Evolutionary conservation across 2,888 invertebrate genomes (phyloP), one percentile per base, ranked within the genome.

Genomic region (Callosobruchus maculatus): DNA sequence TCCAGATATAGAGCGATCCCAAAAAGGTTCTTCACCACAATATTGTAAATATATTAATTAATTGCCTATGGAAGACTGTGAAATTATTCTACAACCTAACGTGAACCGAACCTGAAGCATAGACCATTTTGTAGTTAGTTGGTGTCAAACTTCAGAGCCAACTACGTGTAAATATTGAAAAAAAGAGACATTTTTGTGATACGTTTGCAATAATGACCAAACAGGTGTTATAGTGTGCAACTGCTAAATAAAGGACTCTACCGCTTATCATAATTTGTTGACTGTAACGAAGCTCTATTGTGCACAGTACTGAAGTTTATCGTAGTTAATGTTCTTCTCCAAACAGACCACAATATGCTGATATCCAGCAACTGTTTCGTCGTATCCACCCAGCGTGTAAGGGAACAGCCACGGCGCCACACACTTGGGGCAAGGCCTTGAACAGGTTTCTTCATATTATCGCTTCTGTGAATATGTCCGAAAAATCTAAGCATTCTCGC

Each of bases 141-240:
- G 49, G 49, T n/a, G n/a, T 49, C 71, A 13, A 21, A 71, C 26
- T 71, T 21, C 71, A 20, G 49, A 21, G 22, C 70, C 22, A 20
- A 67, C 4, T 26, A 71, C 73, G 76, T 80, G 78, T 80, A 80
- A 76, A 80, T 79, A 79, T 73, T 72, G 72, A 73, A 72, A 74
- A 74, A 76, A 76, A n/a, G 66, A 71, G 76, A 78, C 75, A 74
- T 49, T 49, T 78, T 83, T 84, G 85, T 85, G 85, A 85, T 85
- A 85, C 79, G 80, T 78, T 82, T 82, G 85, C 85, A 85, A 85
- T 85, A 85, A 85, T 83, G 85, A 85, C 84, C 84, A 84, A 81
- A 73, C 31, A 74, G 83, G 82, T 83, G 83, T 81, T 49, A 49
- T 79, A 77, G 77, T 77, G 79, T 77, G 77, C 77, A 74, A 77